These are phyloP conservation scores for Abscondita cerata DNA, from an alignment of 2,888 invertebrate species.

Conservation along the genomic window DNA sequence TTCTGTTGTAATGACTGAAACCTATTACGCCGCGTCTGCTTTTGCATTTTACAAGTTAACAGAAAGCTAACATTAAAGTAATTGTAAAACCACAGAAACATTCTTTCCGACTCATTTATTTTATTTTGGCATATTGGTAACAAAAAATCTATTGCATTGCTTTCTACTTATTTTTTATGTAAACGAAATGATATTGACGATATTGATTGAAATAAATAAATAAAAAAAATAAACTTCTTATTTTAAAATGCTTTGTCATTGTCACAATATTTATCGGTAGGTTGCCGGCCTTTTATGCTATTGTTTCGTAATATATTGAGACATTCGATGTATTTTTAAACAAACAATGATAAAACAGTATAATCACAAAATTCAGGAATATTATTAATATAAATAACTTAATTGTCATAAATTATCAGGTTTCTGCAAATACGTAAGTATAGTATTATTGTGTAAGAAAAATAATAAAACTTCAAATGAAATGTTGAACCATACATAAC, in stretches of 20 bases:
- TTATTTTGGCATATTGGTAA: neutral
- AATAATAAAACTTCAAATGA: too few species aligned
- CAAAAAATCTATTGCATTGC: constrained; percentile 8
- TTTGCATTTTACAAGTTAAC: constrained; percentile 22
- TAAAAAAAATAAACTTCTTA: neutral
- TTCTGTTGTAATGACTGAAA: constrained; percentile 25
- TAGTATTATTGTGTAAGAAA: too few species aligned
- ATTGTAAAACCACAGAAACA: constrained; percentile 24
- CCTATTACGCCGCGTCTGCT: constrained; percentile 18
- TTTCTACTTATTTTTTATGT: neutral
- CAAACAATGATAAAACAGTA: too few species aligned
- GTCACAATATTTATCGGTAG: neutral
- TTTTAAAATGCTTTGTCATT: neutral
- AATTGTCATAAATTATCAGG: too few species aligned
- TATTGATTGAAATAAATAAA: neutral
- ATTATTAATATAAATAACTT: too few species aligned
- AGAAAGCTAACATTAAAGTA: constrained; percentile 23
- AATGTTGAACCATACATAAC: too few species aligned
- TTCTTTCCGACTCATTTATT: constrained; percentile 17
- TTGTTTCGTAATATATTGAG: too few species aligned
- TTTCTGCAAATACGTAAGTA: too few species aligned
- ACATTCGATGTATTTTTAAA: too few species aligned
- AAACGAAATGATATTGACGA: neutral
- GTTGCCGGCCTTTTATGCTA: too few species aligned
- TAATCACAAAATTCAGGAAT: too few species aligned